Percentiles rank a stretch among this genome's conserved stretches.
These are phyloP conservation scores for Jaculus jaculus DNA, from an alignment of 2,113 vertebrate genomes.

Conservation along the genomic window DNA sequence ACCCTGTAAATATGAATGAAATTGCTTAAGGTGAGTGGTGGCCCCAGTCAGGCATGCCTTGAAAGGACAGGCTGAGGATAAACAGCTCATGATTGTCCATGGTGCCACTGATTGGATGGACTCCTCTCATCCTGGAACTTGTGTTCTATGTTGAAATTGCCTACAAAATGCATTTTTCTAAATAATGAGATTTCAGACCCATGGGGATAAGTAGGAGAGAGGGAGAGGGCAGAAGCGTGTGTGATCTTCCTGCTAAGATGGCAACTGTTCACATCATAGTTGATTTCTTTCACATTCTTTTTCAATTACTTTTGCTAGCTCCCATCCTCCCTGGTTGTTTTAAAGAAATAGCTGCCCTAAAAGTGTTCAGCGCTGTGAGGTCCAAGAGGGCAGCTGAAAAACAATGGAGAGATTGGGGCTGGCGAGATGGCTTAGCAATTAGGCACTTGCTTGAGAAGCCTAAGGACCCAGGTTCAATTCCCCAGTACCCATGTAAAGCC, in stretches of 20 bases:
- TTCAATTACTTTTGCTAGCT: slow-evolving; percentile 53
- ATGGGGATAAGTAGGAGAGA: not conserved
- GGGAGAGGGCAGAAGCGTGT: not conserved
- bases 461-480: no score
- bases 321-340: slow-evolving; percentile 47
- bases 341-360: slow-evolving; percentile 57
- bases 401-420: slow-evolving; percentile 65
- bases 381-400: slow-evolving; percentile 74
- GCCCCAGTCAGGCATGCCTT: not conserved
- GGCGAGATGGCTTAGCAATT: no score
- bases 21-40: slow-evolving; percentile 37
- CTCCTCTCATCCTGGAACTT: not conserved
- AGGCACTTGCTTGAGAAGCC: no score
- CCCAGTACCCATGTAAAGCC: no score
- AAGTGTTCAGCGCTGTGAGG: slow-evolving; percentile 43
- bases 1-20: slow-evolving; percentile 61
- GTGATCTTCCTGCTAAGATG: not conserved
- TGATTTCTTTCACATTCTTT: slow-evolving; percentile 64
- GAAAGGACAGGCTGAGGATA: not conserved
- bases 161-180: slow-evolving; percentile 53
- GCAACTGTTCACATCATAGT: not conserved
- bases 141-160: not conserved
- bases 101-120: not conserved
- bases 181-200: slow-evolving; percentile 33
- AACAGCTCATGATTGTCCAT: not conserved